Evolutionary conservation across 37 sponge, comb jelly and placozoan genomes (phyloP), one percentile per base, ranked within the genome.

Genomic region (Bolinopsis microptera): DNA sequence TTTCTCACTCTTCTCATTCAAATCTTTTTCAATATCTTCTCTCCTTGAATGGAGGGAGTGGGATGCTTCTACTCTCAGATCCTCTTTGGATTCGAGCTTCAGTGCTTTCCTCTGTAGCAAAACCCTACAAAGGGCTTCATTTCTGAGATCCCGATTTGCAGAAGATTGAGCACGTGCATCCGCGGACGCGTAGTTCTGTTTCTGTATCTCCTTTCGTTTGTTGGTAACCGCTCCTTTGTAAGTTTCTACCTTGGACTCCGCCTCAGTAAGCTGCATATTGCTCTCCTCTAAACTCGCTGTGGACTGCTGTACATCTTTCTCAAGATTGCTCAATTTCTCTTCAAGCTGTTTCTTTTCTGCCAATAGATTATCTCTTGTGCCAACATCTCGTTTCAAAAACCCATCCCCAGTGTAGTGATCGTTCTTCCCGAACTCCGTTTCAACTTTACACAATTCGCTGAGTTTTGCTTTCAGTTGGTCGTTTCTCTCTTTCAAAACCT

Each of bases 321-420:
- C 90, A 2, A 86, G n/a, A 39, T 0, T 5, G 2, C 36, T 33
- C 27, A 86, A 25, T 48, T 86, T 16, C 1, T 28, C 39, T 48
- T 86, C 61, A 40, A 86, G 26, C n/a, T 2, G 30, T 3, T 13
- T 13, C 61, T 41, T 86, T 13, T 86, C 90, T 86, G 9, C n/a
- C 28, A 28, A 8, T 3, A 86, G 61, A 16, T 86, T 38, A 16
- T 39, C 61, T 34, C 36, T 86, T 13, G 35, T 86, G 38, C 39
- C 61, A 86, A 41, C 61, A 27, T 86, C 90, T 26, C 90, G n/a
- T 41, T 86, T 86, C 61, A 41, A 38, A 38, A 86, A 86, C n/a
- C 90, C 90, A 1, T 86, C 90, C 90, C 23, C 35, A n/a, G 90
- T 86, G 30, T 86, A 86, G n/a, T 33, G 25, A 27, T 86, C 90